These are phyloP conservation scores for Tetranychus piercei DNA, from an alignment of 2,888 invertebrate species.

Conservation along the genomic window DNA sequence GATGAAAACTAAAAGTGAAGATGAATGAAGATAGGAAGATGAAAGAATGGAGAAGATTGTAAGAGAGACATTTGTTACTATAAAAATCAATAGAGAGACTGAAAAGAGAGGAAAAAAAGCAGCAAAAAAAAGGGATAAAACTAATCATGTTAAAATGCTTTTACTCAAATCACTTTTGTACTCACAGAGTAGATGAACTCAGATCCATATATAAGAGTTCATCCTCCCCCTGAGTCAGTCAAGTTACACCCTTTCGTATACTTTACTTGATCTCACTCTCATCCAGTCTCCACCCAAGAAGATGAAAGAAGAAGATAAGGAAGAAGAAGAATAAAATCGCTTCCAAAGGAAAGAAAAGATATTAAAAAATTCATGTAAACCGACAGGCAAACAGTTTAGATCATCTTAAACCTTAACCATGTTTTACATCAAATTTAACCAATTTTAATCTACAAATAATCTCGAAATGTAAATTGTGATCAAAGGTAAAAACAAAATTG, in stretches of 20 bases:
- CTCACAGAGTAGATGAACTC: neutral
- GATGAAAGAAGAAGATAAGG: neutral
- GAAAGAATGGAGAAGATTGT: neutral
- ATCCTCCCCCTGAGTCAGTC: neutral
- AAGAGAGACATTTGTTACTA: neutral
- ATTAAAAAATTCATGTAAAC: neutral
- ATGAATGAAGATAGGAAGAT: neutral
- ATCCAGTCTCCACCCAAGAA: neutral
- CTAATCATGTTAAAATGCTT: conserved; percentile 24
- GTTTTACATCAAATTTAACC: too few species aligned
- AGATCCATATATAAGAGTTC: neutral
- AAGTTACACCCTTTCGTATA: neutral
- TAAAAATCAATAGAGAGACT: conserved; percentile 11
- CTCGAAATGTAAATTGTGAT: too few species aligned
- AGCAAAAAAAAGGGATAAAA: conserved; percentile 4
- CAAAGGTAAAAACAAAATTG: too few species aligned
- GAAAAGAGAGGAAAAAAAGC: conserved; percentile 6
- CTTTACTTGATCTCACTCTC: neutral
- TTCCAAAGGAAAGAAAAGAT: neutral
- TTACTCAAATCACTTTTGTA: conserved; percentile 24
- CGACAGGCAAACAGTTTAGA: too few species aligned
- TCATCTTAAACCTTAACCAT: too few species aligned
- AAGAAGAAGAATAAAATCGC: neutral
- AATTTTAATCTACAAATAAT: too few species aligned
- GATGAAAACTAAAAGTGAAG: neutral